Evolutionary conservation across 2,888 invertebrate genomes (phyloP), one percentile per base, ranked within the genome.

Genomic region (Pterostichus niger): DNA sequence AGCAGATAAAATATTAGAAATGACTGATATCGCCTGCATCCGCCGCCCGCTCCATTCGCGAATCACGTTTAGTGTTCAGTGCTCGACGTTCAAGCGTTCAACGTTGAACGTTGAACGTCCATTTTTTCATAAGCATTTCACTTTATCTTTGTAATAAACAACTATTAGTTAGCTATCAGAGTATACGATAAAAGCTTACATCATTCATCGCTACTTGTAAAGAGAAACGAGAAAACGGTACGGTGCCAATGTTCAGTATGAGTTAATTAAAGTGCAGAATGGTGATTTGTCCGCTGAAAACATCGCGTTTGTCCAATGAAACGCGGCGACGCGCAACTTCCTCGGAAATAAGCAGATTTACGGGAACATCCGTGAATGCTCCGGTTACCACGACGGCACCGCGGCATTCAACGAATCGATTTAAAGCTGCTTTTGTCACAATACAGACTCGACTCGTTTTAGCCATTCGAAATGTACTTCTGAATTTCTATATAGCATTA

Each of bases 1-100:
- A 89, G 89, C 87, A 89, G 89, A 89, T 90, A 90, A 90, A 90
- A 90, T 89, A 89, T 89, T 89, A 88, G 88, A 87, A 88, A 89
- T 89, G 89, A 90, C 89, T 88, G 88, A 89, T 90, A 88, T 88
- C 87, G 87, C 85, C 85, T 33, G 35, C 61, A 44, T 64, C 49
- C 54, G 35, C 83, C 52, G 68, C 52, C 76, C 83, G 35, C 77
- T 59, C 33, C 64, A 76, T 52, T 52, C 64, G 46, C 56, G 75
- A 44, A 52, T 52, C 83, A 75, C 56, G 49, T 56, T 81, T 6
- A 54, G 71, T 40, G 52, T 46, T 78, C 33, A 13, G n/a, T n/a
- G 52, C 33, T 33, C 44, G 6, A 11, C 68, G 68, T 75, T 15
- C 24, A n/a, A n/a, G n/a, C n/a, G n/a, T n/a, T n/a, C n/a, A 10